Percentiles rank a stretch among this genome's conserved stretches.
phyloP scores from a whole-genome alignment of 2,113 vertebrate genomes.

The Psilopogon haemacephalus region DNA sequence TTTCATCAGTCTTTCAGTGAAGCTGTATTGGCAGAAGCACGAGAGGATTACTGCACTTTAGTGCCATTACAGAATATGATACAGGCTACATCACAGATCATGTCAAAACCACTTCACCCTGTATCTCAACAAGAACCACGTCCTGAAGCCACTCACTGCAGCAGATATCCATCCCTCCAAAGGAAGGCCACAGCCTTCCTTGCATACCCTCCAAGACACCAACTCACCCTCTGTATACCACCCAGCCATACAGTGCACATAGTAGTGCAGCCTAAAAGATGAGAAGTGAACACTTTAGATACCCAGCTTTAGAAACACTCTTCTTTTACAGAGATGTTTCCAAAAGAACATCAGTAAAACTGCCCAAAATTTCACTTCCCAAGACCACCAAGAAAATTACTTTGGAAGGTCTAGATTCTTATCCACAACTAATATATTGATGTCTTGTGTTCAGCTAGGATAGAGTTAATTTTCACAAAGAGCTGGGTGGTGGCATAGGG shows the following conservation, averaged over 20 bases:
- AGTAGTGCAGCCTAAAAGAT: neutral
- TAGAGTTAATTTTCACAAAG: neutral
- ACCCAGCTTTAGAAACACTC: neutral
- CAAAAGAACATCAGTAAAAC: neutral
- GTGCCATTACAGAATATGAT: neutral
- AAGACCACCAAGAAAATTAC: accelerated
- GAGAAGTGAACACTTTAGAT: neutral
- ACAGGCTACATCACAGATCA: accelerated
- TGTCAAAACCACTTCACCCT: neutral
- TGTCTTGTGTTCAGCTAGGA: neutral
- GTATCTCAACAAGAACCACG: neutral
- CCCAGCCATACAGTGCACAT: accelerated
- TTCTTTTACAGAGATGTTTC: neutral
- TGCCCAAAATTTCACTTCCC: neutral
- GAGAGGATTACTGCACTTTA: neutral
- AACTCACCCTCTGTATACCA: neutral
- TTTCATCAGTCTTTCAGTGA: neutral
- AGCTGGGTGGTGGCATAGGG: neutral
- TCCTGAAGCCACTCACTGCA: neutral
- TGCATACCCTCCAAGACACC: too few species aligned
- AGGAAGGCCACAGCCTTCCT: neutral
- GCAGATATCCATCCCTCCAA: neutral
- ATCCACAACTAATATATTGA: neutral
- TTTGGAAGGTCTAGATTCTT: neutral
- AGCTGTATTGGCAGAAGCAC: neutral